phyloP scores from a whole-genome alignment of 2,888 invertebrate genomes.

The Aleiodes alternator region DNA sequence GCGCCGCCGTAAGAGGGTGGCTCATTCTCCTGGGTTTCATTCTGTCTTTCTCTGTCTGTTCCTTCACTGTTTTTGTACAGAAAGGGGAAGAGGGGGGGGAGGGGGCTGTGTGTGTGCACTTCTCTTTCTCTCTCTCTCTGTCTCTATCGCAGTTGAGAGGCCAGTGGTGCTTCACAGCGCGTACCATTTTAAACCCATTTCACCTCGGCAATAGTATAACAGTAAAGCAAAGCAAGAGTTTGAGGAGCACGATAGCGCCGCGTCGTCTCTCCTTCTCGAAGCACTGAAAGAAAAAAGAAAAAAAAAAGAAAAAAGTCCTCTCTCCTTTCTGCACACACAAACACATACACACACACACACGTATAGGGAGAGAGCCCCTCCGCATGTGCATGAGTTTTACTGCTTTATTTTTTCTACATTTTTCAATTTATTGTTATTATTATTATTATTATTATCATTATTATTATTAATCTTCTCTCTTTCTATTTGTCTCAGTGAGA shows the following conservation, averaged over 20 bases:
- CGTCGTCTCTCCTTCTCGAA: conserved; percentile 38
- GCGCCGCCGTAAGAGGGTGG: conserved; percentile 27
- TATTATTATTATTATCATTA: background rate
- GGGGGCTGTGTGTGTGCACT: no score
- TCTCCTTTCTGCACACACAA: conserved; percentile 44
- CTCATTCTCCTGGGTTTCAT: conserved; percentile 13
- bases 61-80: conserved; percentile 18
- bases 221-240: conserved; percentile 23
- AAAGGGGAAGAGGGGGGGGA: no score
- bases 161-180: conserved; percentile 36
- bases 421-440: conserved; percentile 29
- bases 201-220: conserved; percentile 27
- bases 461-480: background rate
- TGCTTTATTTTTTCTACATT: conserved; percentile 43
- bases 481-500: background rate
- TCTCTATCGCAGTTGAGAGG: conserved; percentile 31
- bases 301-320: conserved; percentile 16
- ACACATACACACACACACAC: no score
- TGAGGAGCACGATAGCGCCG: conserved; percentile 27
- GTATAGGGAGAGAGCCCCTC: background rate
- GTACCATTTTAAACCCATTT: conserved; percentile 28
- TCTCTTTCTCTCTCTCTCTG: background rate
- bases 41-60: conserved; percentile 4
- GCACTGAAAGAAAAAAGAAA: background rate
- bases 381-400: conserved; percentile 51